A percentile compares a stretch with the other conserved stretches of the same genome.
Conservation (phyloP, 1,140 invertebrate genomes). For the Armadillidium nasatum region DNA sequence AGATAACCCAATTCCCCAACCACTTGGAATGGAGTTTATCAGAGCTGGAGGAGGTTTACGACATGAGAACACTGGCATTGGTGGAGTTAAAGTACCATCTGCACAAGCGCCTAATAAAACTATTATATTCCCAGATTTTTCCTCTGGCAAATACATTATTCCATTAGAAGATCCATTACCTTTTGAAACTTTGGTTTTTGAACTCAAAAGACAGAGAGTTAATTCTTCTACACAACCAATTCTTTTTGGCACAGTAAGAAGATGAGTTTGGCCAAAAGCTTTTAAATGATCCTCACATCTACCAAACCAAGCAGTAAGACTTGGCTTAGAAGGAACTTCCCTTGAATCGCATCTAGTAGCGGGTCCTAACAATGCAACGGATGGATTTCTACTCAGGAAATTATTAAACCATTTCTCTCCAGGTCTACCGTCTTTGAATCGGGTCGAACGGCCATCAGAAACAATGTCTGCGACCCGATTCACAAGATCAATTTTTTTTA, state of each 20-base stretch:
- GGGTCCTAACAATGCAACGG: not conserved
- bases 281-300: not conserved
- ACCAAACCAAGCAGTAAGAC: not conserved
- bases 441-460: not conserved
- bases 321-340: not conserved
- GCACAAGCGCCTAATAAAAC: not conserved
- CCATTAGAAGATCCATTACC: not conserved
- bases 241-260: not conserved
- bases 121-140: not conserved
- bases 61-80: not conserved
- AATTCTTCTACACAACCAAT: not conserved
- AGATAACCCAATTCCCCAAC: not conserved
- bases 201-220: not conserved
- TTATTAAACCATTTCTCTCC: not conserved
- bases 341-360: not conserved
- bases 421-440: not conserved
- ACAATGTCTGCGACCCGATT: not conserved
- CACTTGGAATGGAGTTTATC: not conserved
- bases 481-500: not conserved
- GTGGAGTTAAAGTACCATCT: not conserved
- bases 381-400: not conserved
- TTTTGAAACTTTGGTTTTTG: not conserved
- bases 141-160: not conserved
- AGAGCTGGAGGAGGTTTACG: not conserved
- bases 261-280: not conserved